Evolutionary conservation across 2,797 vertebrate genomes (phyloP), one percentile per base, ranked within the genome.

Genomic region (Melanotaenia nigrans): DNA sequence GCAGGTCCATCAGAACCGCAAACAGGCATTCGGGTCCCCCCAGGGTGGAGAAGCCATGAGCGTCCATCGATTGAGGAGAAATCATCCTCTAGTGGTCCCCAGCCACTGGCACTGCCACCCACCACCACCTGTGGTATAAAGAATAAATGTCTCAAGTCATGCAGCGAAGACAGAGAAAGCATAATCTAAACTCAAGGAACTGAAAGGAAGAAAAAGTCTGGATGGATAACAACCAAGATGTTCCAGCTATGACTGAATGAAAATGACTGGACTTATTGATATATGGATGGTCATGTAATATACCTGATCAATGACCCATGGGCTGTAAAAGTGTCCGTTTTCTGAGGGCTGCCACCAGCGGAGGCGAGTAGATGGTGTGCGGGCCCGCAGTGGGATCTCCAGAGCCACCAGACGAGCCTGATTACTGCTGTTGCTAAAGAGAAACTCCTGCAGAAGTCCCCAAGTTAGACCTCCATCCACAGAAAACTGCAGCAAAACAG

Each of bases 281-380:
- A 14, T 1, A 60, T 68, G 60, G 40, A 18, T 68, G n/a, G 61
- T 70, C 49, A 45, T 63, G 36, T 28, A 70, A 7, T 61, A 35
- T 89, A 99, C 98, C 96, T 99, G 97, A 90, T 99, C 98, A 1
- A 99, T 98, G 64, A 99, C 98, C 98, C 98, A 99, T n/a, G 98
- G 98, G 32, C 97, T 99, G 85, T 97, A 97, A 90, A 99, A 99
- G 82, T 99, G 97, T 25, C 97, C 98, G 0, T 96, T 96, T 58
- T 97, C 97, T 0, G 97, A 98, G 0, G 98, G 98, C 3, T 99
- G 98, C 98, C 98, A 99, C 97, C 97, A 99, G 79, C 96, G 96
- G 20, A 99, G 93, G 4, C 96, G 96, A 1, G 98, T 97, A 58
- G 96, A 95, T 18, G 91, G 20, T 0, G 96, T 96, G 2, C 96